Evolutionary conservation across 1,140 invertebrate genomes (phyloP).

Genomic region (Dufourea novaeangliae): DNA sequence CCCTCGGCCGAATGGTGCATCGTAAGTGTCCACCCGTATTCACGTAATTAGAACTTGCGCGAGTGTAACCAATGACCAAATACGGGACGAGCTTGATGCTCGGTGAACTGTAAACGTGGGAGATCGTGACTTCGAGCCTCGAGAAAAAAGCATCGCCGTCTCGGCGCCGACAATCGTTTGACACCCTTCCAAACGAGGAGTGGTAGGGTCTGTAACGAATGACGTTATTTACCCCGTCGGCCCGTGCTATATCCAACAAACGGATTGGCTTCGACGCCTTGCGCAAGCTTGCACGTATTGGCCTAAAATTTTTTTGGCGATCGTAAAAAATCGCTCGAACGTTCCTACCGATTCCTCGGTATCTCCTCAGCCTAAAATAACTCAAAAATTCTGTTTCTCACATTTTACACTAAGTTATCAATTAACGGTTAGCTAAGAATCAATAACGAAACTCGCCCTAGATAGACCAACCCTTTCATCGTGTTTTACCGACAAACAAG

Average conservation of each 20-base stretch:
- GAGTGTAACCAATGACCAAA: too few species aligned
- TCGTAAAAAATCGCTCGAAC: neutral
- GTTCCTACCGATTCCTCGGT: neutral
- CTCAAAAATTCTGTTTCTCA: neutral
- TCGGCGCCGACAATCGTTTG: slow-evolving; percentile 68
- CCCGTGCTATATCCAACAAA: slow-evolving; percentile 35
- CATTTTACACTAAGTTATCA: too few species aligned
- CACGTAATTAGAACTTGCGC: too few species aligned
- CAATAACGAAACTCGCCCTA: too few species aligned
- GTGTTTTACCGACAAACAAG: too few species aligned
- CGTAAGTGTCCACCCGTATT: too few species aligned
- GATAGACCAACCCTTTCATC: neutral
- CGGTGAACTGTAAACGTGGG: slow-evolving; percentile 46
- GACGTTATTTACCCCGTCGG: slow-evolving; percentile 66
- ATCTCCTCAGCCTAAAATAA: neutral
- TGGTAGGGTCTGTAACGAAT: slow-evolving; percentile 67
- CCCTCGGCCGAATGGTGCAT: slow-evolving; percentile 86
- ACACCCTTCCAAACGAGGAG: slow-evolving; percentile 69
- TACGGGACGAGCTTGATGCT: neutral
- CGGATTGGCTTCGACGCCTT: slow-evolving; percentile 45
- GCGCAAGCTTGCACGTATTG: slow-evolving; percentile 49
- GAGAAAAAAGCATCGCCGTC: slow-evolving; percentile 57
- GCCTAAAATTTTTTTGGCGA: neutral
- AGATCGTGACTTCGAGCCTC: slow-evolving; percentile 33
- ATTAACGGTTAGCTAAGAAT: too few species aligned